Conservation (phyloP, 2,888 invertebrate species). For the Carpatolechia fugitivella region DNA sequence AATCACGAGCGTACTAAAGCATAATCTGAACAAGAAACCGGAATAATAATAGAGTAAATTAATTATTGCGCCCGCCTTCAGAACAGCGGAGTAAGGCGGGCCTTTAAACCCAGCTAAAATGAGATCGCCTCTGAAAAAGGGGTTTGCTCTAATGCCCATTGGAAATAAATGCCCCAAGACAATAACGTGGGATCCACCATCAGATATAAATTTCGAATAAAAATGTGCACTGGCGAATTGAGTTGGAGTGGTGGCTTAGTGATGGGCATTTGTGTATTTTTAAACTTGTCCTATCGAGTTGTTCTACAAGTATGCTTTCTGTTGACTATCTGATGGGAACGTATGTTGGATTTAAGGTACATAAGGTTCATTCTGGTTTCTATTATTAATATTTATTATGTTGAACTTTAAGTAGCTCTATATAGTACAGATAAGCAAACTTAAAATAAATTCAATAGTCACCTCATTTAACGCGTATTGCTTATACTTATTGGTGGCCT, state of each 20-base stretch:
- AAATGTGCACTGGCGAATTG: slow-evolving; percentile 57
- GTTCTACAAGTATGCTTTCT: too few species aligned
- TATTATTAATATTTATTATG: too few species aligned
- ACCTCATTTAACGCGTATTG: too few species aligned
- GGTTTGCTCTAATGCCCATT: slow-evolving; percentile 79
- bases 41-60: slow-evolving; percentile 73
- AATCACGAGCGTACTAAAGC: slow-evolving; percentile 27
- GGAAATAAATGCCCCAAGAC: slow-evolving; percentile 75
- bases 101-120: slow-evolving; percentile 79
- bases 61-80: slow-evolving; percentile 65
- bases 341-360: too few species aligned
- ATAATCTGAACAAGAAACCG: slow-evolving; percentile 62
- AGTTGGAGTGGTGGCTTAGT: slow-evolving; percentile 39
- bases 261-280: slow-evolving; percentile 19
- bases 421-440: slow-evolving; percentile 7
- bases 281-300: too few species aligned
- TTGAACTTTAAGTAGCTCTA: too few species aligned
- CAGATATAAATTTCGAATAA: slow-evolving; percentile 77
- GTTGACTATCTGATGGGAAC: too few species aligned
- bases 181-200: slow-evolving; percentile 76
- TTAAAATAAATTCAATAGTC: background rate
- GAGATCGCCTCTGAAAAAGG: slow-evolving; percentile 73
- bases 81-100: slow-evolving; percentile 53
- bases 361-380: too few species aligned
- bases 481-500: too few species aligned